Base-by-base conservation (phyloP, 2,797 vertebrate genomes). In the Lithobates pipiens region DNA sequence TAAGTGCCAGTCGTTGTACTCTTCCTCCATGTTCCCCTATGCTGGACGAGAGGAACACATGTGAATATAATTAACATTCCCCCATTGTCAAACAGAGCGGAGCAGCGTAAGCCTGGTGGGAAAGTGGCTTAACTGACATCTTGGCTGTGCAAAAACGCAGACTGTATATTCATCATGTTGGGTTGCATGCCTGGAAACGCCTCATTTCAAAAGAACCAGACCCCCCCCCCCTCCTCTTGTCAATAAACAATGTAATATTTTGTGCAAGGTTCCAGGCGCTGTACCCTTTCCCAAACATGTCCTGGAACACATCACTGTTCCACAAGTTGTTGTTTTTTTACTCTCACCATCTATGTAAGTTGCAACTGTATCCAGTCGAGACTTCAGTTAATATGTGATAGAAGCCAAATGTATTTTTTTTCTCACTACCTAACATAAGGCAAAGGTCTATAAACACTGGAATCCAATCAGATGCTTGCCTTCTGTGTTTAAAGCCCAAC, bases 51-150 rank as follows among this genome's bases (percentile, higher is more conserved):
- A 67, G 36, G 23, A 78, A 65, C 82, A 84, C 83, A 78, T 83
- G 82, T 85, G 76, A 85, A 85, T 73, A 71, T 85, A 68, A 85
- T 85, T 79, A 78, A 85, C 78, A 77, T 77, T 76, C 74, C 82
- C 61, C 75, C 67, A 61, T 57, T 44, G 82, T 84, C 74, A 77
- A 84, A 72, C 82, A 84, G 69, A 57, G 13, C 73, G 65, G 74
- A 57, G 46, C 69, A 25, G 83, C 73, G 83, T 77, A 84, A 85
- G 83, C 76, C 76, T 63, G 76, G 83, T 85, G 83, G 76, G 83
- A 79, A 85, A 44, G 21, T 15, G 32, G 82, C 67, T 32, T 36
- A 42, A 29, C 75, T 39, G 67, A 77, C 75, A 77, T 77, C 67
- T 84, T 84, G 82, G 82, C 82, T 63, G 67, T 21, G 32, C 39